Conservation (phyloP, 2,888 invertebrate genomes). For the Trichacis sp. region DNA sequence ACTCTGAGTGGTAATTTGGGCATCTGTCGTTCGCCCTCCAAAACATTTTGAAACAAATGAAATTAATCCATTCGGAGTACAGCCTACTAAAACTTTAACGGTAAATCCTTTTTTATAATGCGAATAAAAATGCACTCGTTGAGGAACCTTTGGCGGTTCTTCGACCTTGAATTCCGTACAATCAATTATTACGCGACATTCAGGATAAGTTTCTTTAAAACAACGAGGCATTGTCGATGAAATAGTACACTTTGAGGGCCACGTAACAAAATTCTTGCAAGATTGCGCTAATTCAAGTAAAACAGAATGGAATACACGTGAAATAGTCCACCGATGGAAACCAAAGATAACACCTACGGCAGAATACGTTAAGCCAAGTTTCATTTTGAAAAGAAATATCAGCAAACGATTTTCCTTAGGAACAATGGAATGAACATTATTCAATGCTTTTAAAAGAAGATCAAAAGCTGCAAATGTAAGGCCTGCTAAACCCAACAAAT, state of each 20-base stretch:
- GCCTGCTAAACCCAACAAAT: conserved; percentile 35
- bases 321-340: conserved; percentile 39
- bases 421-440: conserved; percentile 7
- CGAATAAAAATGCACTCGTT: conserved; percentile 28
- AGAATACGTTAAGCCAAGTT: conserved; percentile 29
- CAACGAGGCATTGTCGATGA: conserved; percentile 23
- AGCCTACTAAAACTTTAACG: conserved; percentile 34
- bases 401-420: conserved; percentile 21
- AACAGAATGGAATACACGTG: conserved; percentile 34
- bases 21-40: conserved; percentile 30
- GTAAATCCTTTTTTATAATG: conserved; percentile 39
- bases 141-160: conserved; percentile 19
- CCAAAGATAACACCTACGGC: conserved; percentile 26
- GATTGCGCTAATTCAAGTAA: conserved; percentile 20
- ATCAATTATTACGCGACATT: conserved; percentile 42
- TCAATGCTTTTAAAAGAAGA: conserved; percentile 28
- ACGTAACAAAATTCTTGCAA: conserved; percentile 24
- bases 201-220: conserved; percentile 20
- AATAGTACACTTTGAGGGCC: conserved; percentile 20
- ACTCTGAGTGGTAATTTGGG: conserved; percentile 26
- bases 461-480: conserved; percentile 32
- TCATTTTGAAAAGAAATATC: conserved; percentile 35
- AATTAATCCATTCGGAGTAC: conserved; percentile 30
- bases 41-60: conserved; percentile 24
- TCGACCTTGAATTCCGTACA: conserved; percentile 35